Evolutionary conservation across 2,888 invertebrate genomes (phyloP).

Genomic region (Epirrita christyi): DNA sequence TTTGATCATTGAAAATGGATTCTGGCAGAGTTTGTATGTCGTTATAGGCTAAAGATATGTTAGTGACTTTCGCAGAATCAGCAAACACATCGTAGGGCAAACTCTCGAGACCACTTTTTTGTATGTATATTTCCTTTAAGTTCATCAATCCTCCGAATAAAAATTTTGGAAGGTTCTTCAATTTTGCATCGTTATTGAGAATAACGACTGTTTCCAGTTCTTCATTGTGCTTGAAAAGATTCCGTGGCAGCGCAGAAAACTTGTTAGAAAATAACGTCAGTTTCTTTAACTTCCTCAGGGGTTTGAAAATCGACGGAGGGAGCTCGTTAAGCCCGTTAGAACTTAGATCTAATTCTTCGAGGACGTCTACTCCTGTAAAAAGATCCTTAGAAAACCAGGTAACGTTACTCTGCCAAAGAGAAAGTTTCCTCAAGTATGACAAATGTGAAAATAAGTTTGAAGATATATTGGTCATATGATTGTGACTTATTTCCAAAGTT

Average conservation of each 20-base stretch:
- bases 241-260: conserved; percentile 85
- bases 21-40: conserved; percentile 82
- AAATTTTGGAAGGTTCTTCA: conserved; percentile 83
- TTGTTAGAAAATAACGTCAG: conserved; percentile 89
- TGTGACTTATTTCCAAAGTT: conserved; percentile 87
- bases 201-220: conserved; percentile 82
- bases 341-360: conserved; percentile 88
- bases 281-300: conserved; percentile 85
- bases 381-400: conserved; percentile 85
- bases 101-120: conserved; percentile 80
- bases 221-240: conserved; percentile 83
- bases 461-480: conserved; percentile 86
- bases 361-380: conserved; percentile 86
- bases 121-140: conserved; percentile 83
- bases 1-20: conserved; percentile 86
- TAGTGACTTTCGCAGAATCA: conserved; percentile 83
- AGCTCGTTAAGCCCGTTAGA: conserved; percentile 87
- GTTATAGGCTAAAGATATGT: conserved; percentile 87
- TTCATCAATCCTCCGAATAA: conserved; percentile 86
- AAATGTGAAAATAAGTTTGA: conserved; percentile 86
- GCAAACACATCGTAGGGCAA: conserved; percentile 87
- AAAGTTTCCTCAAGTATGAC: conserved; percentile 84
- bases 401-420: conserved; percentile 89
- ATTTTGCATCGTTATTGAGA: conserved; percentile 83
- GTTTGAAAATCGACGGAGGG: conserved; percentile 85